phyloP scores from a whole-genome alignment of 2,888 invertebrate species.

The Pandemis corylana region DNA sequence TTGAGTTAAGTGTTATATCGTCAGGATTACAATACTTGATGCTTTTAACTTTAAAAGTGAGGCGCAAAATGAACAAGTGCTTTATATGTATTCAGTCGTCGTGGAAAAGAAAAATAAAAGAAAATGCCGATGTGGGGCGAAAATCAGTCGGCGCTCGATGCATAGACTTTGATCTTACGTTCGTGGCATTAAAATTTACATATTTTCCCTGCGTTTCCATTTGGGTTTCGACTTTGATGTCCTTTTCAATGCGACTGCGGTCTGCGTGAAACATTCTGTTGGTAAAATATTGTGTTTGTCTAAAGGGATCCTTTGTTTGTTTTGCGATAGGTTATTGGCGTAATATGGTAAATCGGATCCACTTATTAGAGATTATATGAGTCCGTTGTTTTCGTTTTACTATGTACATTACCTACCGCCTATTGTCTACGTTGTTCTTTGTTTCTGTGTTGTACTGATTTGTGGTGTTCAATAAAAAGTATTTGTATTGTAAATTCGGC shows the following conservation, averaged over 20 bases:
- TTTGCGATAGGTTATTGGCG: slow-evolving; percentile 41
- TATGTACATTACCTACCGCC: not conserved
- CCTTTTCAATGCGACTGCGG: slow-evolving; percentile 65
- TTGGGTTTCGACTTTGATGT: slow-evolving; percentile 78
- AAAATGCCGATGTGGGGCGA: slow-evolving; percentile 52
- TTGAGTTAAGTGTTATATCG: not conserved
- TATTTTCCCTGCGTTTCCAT: slow-evolving; percentile 72
- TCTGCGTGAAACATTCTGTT: slow-evolving; percentile 55
- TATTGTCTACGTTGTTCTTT: too few species aligned
- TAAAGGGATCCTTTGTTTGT: slow-evolving; percentile 52
- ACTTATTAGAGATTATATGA: slow-evolving; percentile 7
- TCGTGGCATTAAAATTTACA: slow-evolving; percentile 80
- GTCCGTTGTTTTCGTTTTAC: slow-evolving; percentile 39
- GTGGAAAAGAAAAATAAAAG: slow-evolving; percentile 56
- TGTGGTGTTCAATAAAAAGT: too few species aligned
- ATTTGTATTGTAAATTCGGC: not conserved
- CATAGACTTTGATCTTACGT: slow-evolving; percentile 74
- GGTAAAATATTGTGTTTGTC: slow-evolving; percentile 42
- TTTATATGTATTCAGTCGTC: slow-evolving; percentile 48
- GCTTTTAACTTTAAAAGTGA: slow-evolving; percentile 49
- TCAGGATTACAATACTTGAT: slow-evolving; percentile 3
- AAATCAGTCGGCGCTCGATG: slow-evolving; percentile 57
- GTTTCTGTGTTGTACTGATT: too few species aligned
- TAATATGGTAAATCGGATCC: slow-evolving; percentile 39
- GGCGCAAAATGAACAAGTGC: slow-evolving; percentile 54